Base-by-base conservation (phyloP, 2,797 vertebrate species). In the Falco rusticolus region DNA sequence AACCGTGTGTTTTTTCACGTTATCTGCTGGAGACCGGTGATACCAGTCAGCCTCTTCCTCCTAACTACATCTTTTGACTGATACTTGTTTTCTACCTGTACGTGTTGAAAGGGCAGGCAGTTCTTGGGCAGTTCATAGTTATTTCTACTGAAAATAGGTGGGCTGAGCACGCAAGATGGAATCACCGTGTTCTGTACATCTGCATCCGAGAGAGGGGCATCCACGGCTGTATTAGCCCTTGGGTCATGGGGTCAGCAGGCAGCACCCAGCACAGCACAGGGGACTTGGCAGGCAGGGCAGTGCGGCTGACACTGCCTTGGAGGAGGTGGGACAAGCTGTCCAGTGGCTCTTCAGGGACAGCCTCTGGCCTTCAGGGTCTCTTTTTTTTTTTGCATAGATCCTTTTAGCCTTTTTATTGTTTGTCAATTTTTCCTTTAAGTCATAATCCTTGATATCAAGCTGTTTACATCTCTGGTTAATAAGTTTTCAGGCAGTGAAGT, bases 401-500 rank as follows among this genome's bases (percentile, higher is more conserved):
- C 13, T 89, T 88, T 76, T 45, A 56, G 17, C 3, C 21, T 83
- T 86, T 68, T 64, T 45, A 56, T 37, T 54, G 11, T 70, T 82
- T 79, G 56, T 84, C 45, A 80, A 0, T 14, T 60, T 88, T 87
- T 57, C 21, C 31, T 69, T 47, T 50, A 76, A 57, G 41, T 65
- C 37, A 64, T 77, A 45, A 64, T 65, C 60, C 47, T 59, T 84
- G 54, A 87, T 84, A 87, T 77, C 19, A 53, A 90, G 48, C 48
- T 76, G n/a, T 74, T 84, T 61, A 21, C 51, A 37, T 41, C 20
- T 70, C 75, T 89, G 11, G 28, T 85, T 93, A 88, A 48, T 87
- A 85, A 92, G 33, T 69, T 64, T 61, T 31, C 45, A 63, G 41
- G 20, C 51, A 66, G 33, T 59, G 54, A 83, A 76, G 25, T 83